A percentile compares a stretch with the other conserved stretches of the same genome.
Evolutionary conservation across 2,113 vertebrate species (phyloP).

Genomic region (Pseudorectes ferrugineus): DNA sequence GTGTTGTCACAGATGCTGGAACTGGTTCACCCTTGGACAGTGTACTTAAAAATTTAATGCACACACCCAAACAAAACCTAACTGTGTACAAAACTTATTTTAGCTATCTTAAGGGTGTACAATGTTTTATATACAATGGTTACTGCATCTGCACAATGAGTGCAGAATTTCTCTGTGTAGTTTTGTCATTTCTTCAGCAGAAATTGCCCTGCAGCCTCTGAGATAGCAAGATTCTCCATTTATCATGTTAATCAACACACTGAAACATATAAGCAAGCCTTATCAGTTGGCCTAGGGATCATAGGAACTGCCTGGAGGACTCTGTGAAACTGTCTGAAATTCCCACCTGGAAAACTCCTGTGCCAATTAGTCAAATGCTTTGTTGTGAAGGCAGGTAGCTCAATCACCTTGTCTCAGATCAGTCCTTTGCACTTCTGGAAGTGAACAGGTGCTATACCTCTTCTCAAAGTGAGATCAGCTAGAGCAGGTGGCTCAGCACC

Average conservation of each 20-base stretch:
- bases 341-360: background rate
- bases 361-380: background rate
- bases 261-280: background rate
- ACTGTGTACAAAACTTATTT: background rate
- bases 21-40: background rate
- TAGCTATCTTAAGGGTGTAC: background rate
- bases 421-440: background rate
- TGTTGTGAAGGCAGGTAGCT: background rate
- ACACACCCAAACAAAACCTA: background rate
- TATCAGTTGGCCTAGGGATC: background rate
- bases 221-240: background rate
- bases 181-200: background rate
- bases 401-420: background rate
- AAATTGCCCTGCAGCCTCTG: background rate
- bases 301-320: background rate
- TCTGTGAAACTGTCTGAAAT: background rate
- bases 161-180: background rate
- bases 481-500: background rate
- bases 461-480: background rate
- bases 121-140: background rate
- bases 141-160: background rate
- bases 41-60: background rate
- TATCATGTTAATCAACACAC: background rate
- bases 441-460: background rate
- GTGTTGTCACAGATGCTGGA: background rate